Conservation (phyloP, 2,797 vertebrate species). For the Numenius phaeopus region DNA sequence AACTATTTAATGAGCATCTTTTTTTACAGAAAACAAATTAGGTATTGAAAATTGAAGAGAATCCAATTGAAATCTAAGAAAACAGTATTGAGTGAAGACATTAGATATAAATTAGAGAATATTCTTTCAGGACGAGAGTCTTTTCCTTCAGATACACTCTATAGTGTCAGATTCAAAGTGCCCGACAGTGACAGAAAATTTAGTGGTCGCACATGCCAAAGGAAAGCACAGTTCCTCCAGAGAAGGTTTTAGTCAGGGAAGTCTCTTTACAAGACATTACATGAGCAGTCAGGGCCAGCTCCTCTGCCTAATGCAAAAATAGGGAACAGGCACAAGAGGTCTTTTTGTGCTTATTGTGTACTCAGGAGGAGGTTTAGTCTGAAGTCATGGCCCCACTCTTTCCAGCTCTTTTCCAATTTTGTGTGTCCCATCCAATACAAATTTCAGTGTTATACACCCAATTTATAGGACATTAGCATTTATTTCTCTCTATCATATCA, state of each 20-base stretch:
- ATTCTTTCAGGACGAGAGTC: neutral
- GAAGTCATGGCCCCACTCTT: neutral
- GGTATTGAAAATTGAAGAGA: neutral
- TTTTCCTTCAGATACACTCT: neutral
- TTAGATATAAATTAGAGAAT: slow-evolving; percentile 7
- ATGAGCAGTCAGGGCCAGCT: neutral
- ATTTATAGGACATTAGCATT: neutral
- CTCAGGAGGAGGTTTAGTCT: neutral
- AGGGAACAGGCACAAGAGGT: neutral
- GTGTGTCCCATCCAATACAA: neutral
- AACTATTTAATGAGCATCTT: neutral
- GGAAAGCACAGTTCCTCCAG: neutral
- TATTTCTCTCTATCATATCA: neutral
- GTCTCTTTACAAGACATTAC: neutral
- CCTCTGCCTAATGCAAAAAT: neutral
- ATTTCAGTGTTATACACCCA: neutral
- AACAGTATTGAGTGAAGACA: neutral
- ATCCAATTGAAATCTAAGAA: slow-evolving; percentile 13
- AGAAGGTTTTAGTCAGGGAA: neutral
- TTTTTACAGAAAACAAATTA: neutral
- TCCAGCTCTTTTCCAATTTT: neutral
- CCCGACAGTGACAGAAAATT: neutral
- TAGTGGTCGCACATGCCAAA: neutral
- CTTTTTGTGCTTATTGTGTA: neutral
- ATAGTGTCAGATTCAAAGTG: neutral